Evolutionary conservation across 1,140 invertebrate genomes (phyloP), one percentile per base, ranked within the genome.

Genomic region (Heliconius melpomene): DNA sequence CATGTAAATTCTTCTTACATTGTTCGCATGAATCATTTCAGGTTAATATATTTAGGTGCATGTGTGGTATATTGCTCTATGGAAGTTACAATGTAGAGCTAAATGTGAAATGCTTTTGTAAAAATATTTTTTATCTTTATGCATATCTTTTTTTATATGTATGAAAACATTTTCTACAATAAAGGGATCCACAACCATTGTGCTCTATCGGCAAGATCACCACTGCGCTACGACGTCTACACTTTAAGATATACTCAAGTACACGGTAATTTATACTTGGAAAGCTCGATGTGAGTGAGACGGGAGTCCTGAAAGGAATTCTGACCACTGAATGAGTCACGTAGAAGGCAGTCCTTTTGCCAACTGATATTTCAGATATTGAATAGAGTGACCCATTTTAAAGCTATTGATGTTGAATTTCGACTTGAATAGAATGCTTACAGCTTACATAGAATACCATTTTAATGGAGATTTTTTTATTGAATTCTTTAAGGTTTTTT

Each of bases 321-420:
- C 26, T 80, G 78, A 78, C 80, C 78, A 82, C 77, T 84, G 83
- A 83, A 78, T 75, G 60, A 81, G 50, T 57, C 76, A 81, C 79
- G 72, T 78, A 81, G 76, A 54, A n/a, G 75, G 74, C 75, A 74
- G 75, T 77, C 79, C 79, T 72, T 72, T 75, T 71, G n/a, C 72
- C 79, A 72, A 72, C 54, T 77, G 79, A 83, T 84, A 88, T 88
- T 88, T 87, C 79, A 87, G 82, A 85, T 87, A 89, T 87, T 87
- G 85, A 86, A 88, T 85, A 85, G 86, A 80, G 46, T 81, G 85
- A 75, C 80, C 82, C 79, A 82, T 86, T 88, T 88, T 87, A 85
- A 86, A 87, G 83, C 80, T 75, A 78, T 82, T 75, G 81, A 50
- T 82, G 80, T 70, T 77, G 76, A 81, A 84, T 84, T 81, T 85